phyloP scores from a whole-genome alignment of 2,888 invertebrate species.

The Heliconius cydno region DNA sequence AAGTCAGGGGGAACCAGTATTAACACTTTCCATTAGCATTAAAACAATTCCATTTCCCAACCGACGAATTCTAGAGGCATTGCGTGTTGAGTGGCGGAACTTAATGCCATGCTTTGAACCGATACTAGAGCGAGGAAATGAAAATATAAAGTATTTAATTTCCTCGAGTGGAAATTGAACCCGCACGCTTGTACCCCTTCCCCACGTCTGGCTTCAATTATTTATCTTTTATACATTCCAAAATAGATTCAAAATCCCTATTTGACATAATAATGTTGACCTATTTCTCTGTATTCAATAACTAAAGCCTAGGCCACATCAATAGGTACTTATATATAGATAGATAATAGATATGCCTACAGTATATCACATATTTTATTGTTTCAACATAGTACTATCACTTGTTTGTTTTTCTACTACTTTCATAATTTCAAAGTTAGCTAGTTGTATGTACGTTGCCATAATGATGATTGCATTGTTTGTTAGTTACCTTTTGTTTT shows the following conservation, averaged over 20 bases:
- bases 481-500: slow-evolving; percentile 2
- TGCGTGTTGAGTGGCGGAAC: no score
- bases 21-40: no score
- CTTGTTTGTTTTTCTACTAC: slow-evolving; percentile 1
- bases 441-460: slow-evolving; percentile 2
- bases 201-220: no score
- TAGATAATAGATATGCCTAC: background rate
- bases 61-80: no score
- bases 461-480: slow-evolving; percentile 26
- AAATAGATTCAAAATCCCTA: background rate
- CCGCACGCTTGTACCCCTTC: no score
- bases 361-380: background rate
- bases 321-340: background rate
- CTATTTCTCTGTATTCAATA: background rate
- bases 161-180: no score
- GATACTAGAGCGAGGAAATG: no score
- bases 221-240: background rate
- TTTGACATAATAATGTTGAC: background rate
- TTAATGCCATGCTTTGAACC: no score
- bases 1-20: no score
- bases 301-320: background rate
- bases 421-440: slow-evolving; percentile 5
- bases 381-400: slow-evolving; percentile 10
- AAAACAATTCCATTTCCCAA: no score
- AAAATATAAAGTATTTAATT: no score